Percentiles rank a stretch among this genome's conserved stretches.
Conservation (phyloP, 1,140 invertebrate genomes). For the Thrips palmi region DNA sequence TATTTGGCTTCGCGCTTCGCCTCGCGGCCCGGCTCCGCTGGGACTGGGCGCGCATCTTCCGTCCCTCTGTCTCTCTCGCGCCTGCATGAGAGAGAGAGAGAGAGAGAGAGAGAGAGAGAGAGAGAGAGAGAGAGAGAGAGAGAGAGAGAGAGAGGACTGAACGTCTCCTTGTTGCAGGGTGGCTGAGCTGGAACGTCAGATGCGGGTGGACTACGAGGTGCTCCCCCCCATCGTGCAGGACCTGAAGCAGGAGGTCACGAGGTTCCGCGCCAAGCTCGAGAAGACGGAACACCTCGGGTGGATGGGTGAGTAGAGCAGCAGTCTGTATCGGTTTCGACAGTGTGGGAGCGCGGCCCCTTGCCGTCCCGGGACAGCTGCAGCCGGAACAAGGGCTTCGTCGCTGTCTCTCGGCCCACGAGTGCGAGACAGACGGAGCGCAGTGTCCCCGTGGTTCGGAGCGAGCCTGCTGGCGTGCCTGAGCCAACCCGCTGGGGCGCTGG, state of each 20-base stretch:
- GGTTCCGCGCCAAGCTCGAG: constrained; percentile 44
- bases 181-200: constrained; percentile 35
- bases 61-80: constrained; percentile 15
- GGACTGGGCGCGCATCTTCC: too few relatives aligned
- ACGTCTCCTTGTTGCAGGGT: constrained; percentile 26
- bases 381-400: too few relatives aligned
- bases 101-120: neutral
- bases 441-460: too few relatives aligned
- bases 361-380: neutral
- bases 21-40: too few relatives aligned
- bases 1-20: constrained; percentile 19
- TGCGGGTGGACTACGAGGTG: constrained; percentile 29
- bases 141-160: neutral
- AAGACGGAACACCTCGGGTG: constrained; percentile 50
- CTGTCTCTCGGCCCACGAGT: too few relatives aligned
- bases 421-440: too few relatives aligned
- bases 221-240: constrained; percentile 35
- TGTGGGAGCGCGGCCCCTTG: constrained; percentile 1
- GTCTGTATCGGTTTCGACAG: constrained; percentile 16
- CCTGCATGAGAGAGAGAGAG: neutral
- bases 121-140: neutral
- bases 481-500: too few relatives aligned
- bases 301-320: constrained; percentile 35
- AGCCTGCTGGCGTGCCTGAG: too few relatives aligned
- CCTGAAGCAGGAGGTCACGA: constrained; percentile 40